phyloP scores from a whole-genome alignment of 2,113 vertebrate genomes.

The Elaphurus davidianus region DNA sequence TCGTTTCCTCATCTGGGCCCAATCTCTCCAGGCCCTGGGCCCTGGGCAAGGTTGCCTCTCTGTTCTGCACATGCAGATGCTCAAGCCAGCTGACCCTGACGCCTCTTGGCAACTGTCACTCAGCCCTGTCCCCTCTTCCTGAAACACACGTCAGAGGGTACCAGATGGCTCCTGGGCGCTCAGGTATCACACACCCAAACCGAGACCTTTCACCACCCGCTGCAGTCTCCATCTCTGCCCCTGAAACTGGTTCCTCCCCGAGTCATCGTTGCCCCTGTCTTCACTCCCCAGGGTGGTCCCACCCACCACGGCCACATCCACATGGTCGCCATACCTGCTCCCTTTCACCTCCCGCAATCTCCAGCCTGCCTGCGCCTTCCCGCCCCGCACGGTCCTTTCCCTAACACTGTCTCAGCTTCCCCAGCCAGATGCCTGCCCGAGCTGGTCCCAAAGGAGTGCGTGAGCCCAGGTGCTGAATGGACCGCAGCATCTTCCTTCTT shows the following conservation, averaged over 20 bases:
- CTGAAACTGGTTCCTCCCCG: neutral
- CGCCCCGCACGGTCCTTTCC: rapidly evolving
- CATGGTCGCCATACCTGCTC: neutral
- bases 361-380: neutral
- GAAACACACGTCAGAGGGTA: rapidly evolving
- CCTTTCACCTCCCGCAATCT: rapidly evolving
- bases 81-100: neutral
- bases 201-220: neutral
- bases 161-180: rapidly evolving
- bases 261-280: rapidly evolving
- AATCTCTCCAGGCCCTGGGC: neutral
- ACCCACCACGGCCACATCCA: rapidly evolving
- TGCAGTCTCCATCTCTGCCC: neutral
- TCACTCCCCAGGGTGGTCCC: rapidly evolving
- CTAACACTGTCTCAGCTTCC: rapidly evolving
- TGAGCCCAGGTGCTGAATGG: rapidly evolving
- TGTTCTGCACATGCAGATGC: neutral
- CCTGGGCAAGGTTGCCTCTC: neutral
- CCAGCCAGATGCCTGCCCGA: rapidly evolving
- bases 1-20: neutral
- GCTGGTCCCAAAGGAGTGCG: rapidly evolving
- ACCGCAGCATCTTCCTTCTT: rapidly evolving
- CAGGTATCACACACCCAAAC: no score
- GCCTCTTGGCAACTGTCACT: neutral
- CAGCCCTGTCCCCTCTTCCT: neutral